A percentile compares a stretch with the other conserved stretches of the same genome.
Conservation (phyloP, 2,888 invertebrate genomes). For the Epirrhoe alternata region DNA sequence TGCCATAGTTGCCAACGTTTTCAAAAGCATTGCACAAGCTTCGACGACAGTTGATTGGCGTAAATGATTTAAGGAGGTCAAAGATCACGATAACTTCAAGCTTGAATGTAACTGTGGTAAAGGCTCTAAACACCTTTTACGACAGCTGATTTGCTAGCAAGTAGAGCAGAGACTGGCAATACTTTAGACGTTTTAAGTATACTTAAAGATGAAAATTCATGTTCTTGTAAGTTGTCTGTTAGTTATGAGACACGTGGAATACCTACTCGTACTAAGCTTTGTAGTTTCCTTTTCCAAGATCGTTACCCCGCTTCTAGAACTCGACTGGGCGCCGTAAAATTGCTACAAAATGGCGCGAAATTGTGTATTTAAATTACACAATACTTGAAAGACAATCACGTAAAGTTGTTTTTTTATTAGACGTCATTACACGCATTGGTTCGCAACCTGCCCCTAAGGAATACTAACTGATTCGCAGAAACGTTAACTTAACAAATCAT, state of each 20-base stretch:
- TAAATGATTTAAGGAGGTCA: conserved; percentile 15
- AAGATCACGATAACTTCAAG: conserved; percentile 22
- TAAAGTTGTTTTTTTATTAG: not conserved
- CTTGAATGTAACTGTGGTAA: conserved; percentile 2
- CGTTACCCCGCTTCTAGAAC: not conserved
- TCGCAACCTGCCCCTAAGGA: not conserved
- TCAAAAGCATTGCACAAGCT: conserved; percentile 14
- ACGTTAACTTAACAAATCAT: not conserved
- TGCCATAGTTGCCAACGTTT: conserved; percentile 17
- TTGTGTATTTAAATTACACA: not conserved
- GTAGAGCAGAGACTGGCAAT: not conserved
- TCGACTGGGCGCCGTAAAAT: not conserved
- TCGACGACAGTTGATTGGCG: conserved; percentile 25
- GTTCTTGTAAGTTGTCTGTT: not conserved
- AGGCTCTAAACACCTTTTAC: not conserved
- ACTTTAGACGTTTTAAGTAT: not conserved
- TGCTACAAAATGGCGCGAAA: not conserved
- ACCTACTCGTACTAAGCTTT: not conserved
- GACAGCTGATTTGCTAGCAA: not conserved
- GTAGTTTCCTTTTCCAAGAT: not conserved
- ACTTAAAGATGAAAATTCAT: not conserved
- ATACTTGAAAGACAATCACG: not conserved
- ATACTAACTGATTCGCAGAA: not conserved
- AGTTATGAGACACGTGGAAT: not conserved
- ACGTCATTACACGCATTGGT: not conserved